Evolutionary conservation across 2,113 vertebrate genomes (phyloP), one percentile per base, ranked within the genome.

Genomic region (Myiagra hebetior): DNA sequence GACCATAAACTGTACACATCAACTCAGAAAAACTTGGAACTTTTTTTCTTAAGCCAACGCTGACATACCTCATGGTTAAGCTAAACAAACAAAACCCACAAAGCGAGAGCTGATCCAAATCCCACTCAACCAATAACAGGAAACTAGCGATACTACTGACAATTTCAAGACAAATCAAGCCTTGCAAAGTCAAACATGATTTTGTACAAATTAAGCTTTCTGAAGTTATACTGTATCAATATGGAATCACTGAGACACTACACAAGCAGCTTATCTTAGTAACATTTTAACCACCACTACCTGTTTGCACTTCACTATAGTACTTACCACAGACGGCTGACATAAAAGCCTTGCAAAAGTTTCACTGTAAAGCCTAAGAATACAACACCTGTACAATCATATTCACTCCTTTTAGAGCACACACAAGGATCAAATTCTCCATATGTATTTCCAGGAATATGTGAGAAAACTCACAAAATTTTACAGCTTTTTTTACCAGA

Each of bases 321-420:
- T 46, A 64, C 74, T 26, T 64, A 47, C 19, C 7, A 8, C 4
- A n/a, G 11, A 50, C 0, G 0, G 20, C 11, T 46, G 24, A 69
- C 31, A n/a, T 1, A 82, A 59, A 75, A 73, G 19, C 9, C 37
- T 53, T 56, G 17, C 7, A 7, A 23, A 79, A 62, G 37, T 69
- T 77, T 70, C 52, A n/a, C 60, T 79, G 28, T 15, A 33, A 88
- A 80, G 28, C 24, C 30, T 76, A 64, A 68, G 87, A 92, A 56
- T 4, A 0, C 10, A 42, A 27, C 30, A 52, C 23, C 39, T 20
- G 55, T n/a, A 60, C 11, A 47, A 15, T 13, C 35, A 52, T 9
- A 76, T 11, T 80, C 33, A 60, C 35, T 56, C 30, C 11, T 83
- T 65, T 69, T 35, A 83, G 2, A 88, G 22, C 5, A 67, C n/a